Conservation (phyloP, 2,888 invertebrate species). For the Shargacucullia verbasci region DNA sequence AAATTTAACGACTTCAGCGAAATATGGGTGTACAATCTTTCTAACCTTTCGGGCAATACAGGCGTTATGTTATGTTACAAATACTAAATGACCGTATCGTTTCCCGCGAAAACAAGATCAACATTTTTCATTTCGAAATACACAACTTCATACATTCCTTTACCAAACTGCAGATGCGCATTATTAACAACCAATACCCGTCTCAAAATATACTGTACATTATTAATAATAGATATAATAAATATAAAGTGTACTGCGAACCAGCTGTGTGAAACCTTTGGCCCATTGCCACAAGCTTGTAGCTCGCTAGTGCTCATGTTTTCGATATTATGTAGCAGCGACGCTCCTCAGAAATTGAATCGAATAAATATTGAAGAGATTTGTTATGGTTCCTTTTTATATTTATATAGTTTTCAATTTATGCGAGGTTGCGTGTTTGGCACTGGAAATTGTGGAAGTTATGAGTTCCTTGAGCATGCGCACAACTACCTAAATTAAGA, state of each 20-base stretch:
- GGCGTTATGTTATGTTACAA: no score
- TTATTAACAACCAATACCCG: constrained; percentile 38
- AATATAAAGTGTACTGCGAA: constrained; percentile 57
- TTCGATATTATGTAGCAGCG: constrained; percentile 59
- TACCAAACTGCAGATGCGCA: constrained; percentile 34
- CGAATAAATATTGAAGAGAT: constrained; percentile 49
- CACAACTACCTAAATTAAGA: no score
- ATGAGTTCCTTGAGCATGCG: no score
- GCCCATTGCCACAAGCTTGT: constrained; percentile 79
- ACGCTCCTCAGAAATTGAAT: constrained; percentile 56
- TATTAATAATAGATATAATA: constrained; percentile 66
- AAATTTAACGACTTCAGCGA: no score
- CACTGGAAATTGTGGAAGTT: no score
- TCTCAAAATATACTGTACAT: constrained; percentile 56
- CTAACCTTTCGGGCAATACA: no score
- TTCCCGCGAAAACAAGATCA: constrained; percentile 2
- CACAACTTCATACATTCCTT: constrained; percentile 2
- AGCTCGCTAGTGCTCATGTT: constrained; percentile 65
- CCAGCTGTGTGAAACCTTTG: constrained; percentile 70
- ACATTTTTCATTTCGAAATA: constrained; percentile 4
- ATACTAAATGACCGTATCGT: no score
- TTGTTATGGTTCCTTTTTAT: constrained; percentile 33
- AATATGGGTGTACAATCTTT: no score
- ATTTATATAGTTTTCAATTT: constrained; percentile 37
- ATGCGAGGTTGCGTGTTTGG: constrained; percentile 2